Base-by-base conservation (phyloP, 2,113 vertebrate species). In the Stictonetta naevosa region DNA sequence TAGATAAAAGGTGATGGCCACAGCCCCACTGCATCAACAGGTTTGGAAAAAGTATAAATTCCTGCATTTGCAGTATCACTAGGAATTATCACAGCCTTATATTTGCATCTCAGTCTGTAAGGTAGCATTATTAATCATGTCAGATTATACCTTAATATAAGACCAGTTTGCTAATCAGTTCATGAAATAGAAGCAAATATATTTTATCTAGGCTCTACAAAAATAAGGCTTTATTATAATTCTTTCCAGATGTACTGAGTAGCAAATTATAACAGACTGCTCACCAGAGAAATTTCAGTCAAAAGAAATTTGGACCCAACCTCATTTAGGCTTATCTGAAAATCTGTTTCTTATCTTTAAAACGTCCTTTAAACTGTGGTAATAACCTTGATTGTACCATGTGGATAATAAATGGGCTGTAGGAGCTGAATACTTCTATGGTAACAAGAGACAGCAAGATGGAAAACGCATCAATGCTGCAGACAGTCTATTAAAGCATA, bases 131-230 rank as follows among this genome's bases (percentile, higher is more conserved):
- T 10, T 62, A 76, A 64, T 34, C 67, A 87, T 48, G 62, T 55
- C 67, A 83, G 48, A 83, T 88, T 85, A 83, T 18, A 94, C 60
- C 78, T 94, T 82, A 75, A 71, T 60, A 90, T 56, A 92, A 80
- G 82, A 26, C 2, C 34, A 83, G 23, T 68, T 91, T 81, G 96
- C 81, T 83, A 91, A 50, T 92, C 93, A 95, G 60, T 92, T 94
- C 73, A 94, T 79, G 75, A 75, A 95, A 48, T 92, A 28, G 75
- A 67, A 90, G 66, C 12, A 92, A 95, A 97, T 83, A 86, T 79
- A 75, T 78, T 93, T 96, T 79, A 93, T 88, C 86, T 84, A 92
- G 83, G 52, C 46, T 86, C 68, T 78, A 74, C 3, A 75, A 71
- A 96, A 75, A 18, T 67, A 91, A 79, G 28, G 20, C 28, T 80